A percentile compares a stretch with the other conserved stretches of the same genome.
phyloP scores from a whole-genome alignment of 1,140 invertebrate genomes.

The Drosophila suzukii region DNA sequence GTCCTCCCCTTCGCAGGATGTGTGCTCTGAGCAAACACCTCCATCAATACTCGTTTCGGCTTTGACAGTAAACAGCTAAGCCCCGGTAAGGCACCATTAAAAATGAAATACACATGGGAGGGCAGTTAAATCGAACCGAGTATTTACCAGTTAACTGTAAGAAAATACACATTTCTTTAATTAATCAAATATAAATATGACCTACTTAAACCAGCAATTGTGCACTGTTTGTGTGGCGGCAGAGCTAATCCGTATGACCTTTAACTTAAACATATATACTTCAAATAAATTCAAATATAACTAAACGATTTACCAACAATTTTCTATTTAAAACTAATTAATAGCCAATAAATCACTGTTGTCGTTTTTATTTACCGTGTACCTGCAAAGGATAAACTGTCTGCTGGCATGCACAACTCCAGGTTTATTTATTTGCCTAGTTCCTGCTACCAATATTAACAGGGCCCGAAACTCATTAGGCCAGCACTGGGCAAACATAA shows the following conservation, averaged over 20 bases:
- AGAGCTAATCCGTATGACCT: no score
- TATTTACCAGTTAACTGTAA: no score
- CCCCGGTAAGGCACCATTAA: constrained; percentile 31
- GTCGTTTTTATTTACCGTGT: constrained; percentile 6
- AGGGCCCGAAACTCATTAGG: constrained; percentile 62
- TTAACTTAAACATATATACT: not conserved
- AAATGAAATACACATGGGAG: constrained; percentile 11
- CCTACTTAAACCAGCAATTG: no score
- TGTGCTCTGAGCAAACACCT: constrained; percentile 29
- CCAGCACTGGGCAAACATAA: constrained; percentile 57
- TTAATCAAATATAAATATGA: no score
- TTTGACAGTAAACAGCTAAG: constrained; percentile 33
- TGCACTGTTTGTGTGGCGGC: no score
- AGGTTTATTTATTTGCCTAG: constrained; percentile 46
- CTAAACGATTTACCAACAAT: not conserved
- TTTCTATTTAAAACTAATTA: not conserved
- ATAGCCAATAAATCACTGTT: not conserved
- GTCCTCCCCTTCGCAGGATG: not conserved
- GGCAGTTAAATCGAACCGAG: not conserved
- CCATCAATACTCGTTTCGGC: constrained; percentile 50
- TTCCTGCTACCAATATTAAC: constrained; percentile 26
- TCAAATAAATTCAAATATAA: not conserved
- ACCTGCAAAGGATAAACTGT: not conserved
- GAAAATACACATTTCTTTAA: not conserved
- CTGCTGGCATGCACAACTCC: not conserved